Conservation (phyloP, 2,888 invertebrate species). For the Pinctada fucata region DNA sequence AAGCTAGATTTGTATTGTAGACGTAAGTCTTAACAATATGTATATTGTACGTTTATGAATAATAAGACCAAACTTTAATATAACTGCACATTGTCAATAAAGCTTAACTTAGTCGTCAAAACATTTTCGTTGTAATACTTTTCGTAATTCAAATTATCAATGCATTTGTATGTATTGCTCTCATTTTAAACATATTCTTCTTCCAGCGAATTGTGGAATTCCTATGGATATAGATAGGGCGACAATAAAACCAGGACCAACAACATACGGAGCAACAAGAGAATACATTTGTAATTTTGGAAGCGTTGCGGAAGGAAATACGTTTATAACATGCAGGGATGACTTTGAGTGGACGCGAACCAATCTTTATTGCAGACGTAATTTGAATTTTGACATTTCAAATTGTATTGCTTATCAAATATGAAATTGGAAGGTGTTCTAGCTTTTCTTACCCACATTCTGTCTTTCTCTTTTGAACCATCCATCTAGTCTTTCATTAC, state of each 20-base stretch:
- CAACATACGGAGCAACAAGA: not conserved
- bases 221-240: conserved; percentile 13
- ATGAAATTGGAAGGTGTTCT: no score
- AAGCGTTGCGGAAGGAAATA: conserved; percentile 8
- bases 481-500: no score
- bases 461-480: no score
- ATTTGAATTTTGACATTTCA: not conserved
- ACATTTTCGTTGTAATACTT: no score
- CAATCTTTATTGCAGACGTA: conserved; percentile 17
- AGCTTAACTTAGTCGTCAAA: no score
- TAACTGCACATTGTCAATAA: no score
- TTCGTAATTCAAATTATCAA: no score
- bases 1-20: not conserved
- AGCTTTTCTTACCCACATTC: no score
- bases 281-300: conserved; percentile 9
- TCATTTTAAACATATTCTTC: no score
- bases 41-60: no score
- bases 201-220: conserved; percentile 12
- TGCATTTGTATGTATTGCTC: no score
- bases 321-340: conserved; percentile 10
- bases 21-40: not conserved
- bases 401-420: not conserved
- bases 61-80: no score
- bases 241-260: not conserved
- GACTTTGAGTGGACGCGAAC: conserved; percentile 5